These are phyloP conservation scores for Podargus strigoides DNA, from an alignment of 2,797 vertebrate genomes.

Conservation along the genomic window DNA sequence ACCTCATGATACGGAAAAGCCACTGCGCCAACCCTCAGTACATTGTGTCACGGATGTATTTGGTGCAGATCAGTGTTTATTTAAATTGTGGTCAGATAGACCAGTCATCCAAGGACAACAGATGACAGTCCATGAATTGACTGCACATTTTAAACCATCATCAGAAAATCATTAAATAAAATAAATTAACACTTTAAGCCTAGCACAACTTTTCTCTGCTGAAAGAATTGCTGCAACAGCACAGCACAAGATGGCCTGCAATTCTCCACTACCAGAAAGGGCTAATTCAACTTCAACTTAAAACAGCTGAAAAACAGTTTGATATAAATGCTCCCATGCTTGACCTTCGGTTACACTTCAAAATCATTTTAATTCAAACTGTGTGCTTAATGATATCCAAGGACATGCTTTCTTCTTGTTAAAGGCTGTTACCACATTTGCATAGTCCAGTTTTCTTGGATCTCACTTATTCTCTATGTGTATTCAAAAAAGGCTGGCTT, in stretches of 20 bases:
- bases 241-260: background rate
- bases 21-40: background rate
- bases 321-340: background rate
- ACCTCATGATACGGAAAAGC: background rate
- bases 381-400: background rate
- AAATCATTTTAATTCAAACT: background rate
- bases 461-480: background rate
- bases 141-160: background rate
- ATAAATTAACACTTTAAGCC: background rate
- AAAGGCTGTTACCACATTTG: background rate
- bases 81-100: background rate
- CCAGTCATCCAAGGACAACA: background rate
- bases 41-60: background rate
- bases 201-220: background rate
- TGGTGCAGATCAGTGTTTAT: background rate
- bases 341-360: background rate
- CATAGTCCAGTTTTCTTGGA: background rate
- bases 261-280: background rate
- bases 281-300: background rate
- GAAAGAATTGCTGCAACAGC: background rate
- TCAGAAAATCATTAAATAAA: background rate
- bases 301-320: background rate
- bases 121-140: rapidly evolving
- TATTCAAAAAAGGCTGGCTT: background rate
- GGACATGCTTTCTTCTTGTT: background rate